Conservation (phyloP, 2,797 vertebrate genomes). For the Poecile montanus region DNA sequence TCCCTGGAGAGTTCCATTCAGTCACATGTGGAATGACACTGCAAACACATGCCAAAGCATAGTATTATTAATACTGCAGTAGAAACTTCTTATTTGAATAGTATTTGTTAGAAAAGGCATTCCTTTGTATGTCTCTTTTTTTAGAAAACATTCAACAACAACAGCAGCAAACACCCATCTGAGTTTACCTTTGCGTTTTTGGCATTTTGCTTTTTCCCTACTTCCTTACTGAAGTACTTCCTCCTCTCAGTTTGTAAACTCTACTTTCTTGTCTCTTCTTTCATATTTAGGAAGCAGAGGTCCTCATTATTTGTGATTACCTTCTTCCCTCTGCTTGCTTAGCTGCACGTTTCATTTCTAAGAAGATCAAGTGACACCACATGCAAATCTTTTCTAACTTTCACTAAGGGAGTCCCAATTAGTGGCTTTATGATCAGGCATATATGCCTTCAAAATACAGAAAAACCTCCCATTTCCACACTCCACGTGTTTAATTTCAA, state of each 20-base stretch:
- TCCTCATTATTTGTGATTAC: background rate
- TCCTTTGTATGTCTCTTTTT: background rate
- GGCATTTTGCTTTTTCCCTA: background rate
- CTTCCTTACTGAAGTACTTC: background rate
- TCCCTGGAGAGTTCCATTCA: background rate
- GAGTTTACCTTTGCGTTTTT: background rate
- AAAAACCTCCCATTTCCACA: background rate
- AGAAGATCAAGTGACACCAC: background rate
- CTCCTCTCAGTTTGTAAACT: background rate
- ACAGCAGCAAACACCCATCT: background rate
- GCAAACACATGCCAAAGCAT: background rate
- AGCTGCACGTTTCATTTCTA: background rate
- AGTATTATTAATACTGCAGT: background rate
- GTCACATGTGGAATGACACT: background rate
- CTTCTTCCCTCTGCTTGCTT: background rate
- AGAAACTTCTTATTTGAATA: conserved; percentile 8
- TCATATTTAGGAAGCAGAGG: background rate
- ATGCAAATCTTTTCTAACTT: background rate
- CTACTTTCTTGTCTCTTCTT: background rate
- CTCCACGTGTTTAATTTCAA: background rate
- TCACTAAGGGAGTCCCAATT: background rate
- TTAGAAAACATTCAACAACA: background rate
- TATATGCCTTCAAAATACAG: background rate
- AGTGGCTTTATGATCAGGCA: background rate
- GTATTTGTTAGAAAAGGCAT: background rate